Evolutionary conservation across 2,113 vertebrate genomes (phyloP).

Genomic region (Apteryx owenii): DNA sequence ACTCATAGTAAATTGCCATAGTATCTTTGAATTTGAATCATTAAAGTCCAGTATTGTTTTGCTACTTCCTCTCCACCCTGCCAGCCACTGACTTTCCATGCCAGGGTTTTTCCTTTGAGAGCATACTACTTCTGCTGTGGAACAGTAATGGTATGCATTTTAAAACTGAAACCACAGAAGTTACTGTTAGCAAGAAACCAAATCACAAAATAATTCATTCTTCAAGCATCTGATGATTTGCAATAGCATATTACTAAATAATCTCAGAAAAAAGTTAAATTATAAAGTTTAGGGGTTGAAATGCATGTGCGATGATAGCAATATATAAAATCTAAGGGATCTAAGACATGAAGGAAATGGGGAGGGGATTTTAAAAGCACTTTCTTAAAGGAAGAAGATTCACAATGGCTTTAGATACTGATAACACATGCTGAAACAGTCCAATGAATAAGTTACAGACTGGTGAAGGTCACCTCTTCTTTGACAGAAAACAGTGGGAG

Average conservation of each 20-base stretch:
- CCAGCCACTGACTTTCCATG: not conserved
- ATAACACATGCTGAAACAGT: not conserved
- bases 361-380: not conserved
- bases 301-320: not conserved
- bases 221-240: not conserved
- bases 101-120: not conserved
- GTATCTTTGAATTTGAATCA: not conserved
- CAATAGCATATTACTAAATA: not conserved
- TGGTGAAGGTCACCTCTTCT: not conserved
- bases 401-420: not conserved
- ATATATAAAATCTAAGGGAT: not conserved
- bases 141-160: not conserved
- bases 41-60: not conserved
- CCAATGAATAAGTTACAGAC: not conserved
- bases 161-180: not conserved
- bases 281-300: not conserved
- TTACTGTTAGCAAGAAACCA: not conserved
- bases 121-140: not conserved
- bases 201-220: not conserved
- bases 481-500: not conserved
- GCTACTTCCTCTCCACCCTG: not conserved
- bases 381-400: not conserved
- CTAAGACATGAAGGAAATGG: not conserved
- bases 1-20: not conserved
- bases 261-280: not conserved